Percentiles rank a stretch among this genome's conserved stretches.
phyloP scores from a whole-genome alignment of 2,113 vertebrate genomes.

The Nothobranchius kuhntae region DNA sequence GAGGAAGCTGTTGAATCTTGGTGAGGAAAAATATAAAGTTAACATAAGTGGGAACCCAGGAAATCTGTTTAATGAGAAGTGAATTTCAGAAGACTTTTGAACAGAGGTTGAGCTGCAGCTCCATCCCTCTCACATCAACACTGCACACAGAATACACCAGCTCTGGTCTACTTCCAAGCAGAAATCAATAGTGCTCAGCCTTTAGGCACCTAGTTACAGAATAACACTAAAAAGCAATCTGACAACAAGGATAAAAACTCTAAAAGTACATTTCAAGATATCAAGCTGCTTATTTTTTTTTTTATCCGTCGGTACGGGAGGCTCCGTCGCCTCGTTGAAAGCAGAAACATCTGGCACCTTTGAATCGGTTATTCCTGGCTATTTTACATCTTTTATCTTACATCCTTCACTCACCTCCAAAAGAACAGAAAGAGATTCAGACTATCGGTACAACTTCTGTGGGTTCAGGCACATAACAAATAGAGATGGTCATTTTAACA shows the following conservation, averaged over 20 bases:
- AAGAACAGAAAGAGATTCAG: conserved; percentile 47
- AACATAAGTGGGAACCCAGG: conserved; percentile 20
- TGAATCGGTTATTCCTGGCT: conserved; percentile 80
- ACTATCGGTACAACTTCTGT: conserved; percentile 69
- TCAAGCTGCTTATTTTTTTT: conserved; percentile 57
- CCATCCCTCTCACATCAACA: conserved; percentile 64
- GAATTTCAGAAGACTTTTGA: too few relatives aligned
- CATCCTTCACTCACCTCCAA: conserved; percentile 74
- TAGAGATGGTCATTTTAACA: conserved; percentile 49
- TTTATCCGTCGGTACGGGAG: conserved; percentile 57
- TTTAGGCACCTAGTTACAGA: conserved; percentile 69
- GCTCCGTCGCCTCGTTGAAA: conserved; percentile 61
- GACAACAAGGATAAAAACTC: conserved; percentile 71
- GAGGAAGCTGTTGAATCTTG: neutral
- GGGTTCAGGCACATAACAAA: conserved; percentile 76
- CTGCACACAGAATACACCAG: conserved; percentile 64
- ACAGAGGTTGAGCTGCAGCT: conserved; percentile 33
- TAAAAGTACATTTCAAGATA: conserved; percentile 70
- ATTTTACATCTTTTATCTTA: conserved; percentile 74
- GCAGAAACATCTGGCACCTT: conserved; percentile 81
- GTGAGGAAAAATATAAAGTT: conserved; percentile 4
- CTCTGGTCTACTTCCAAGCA: conserved; percentile 73
- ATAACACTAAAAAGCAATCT: conserved; percentile 69
- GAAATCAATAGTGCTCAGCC: conserved; percentile 75
- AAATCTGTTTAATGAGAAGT: conserved; percentile 38